Conservation (phyloP, 2,797 vertebrate species). For the Gymnothorax reevesii region DNA sequence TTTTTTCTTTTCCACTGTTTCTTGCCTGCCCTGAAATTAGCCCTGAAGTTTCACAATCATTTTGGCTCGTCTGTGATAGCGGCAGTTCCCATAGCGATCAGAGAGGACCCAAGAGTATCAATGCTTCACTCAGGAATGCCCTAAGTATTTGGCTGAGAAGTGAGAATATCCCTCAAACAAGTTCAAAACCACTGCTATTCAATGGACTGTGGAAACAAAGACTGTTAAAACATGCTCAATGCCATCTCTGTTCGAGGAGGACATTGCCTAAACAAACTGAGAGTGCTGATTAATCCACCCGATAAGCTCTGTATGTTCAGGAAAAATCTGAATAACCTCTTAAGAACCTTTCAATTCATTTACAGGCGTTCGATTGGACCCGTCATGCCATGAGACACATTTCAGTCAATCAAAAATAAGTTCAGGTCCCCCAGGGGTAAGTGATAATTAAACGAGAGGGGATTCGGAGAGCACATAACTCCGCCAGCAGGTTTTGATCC, state of each 20-base stretch:
- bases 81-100: constrained; percentile 60
- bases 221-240: neutral
- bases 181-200: neutral
- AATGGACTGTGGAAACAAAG: constrained; percentile 11
- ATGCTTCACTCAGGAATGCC: neutral
- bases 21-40: constrained; percentile 38
- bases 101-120: constrained; percentile 52
- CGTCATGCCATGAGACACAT: neutral
- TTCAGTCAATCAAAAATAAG: neutral
- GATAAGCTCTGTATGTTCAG: neutral
- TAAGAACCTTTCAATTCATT: neutral
- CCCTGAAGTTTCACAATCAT: constrained; percentile 49
- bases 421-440: neutral
- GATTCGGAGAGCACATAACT: too few species aligned
- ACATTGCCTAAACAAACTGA: neutral
- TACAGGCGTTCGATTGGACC: neutral
- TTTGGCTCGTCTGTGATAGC: constrained; percentile 55
- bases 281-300: neutral
- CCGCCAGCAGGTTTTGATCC: too few species aligned
- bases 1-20: constrained; percentile 42
- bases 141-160: neutral
- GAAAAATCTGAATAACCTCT: neutral
- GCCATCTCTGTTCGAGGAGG: neutral
- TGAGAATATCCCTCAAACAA: constrained; percentile 1
- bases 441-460: neutral